Base-by-base conservation (phyloP, 2,797 vertebrate genomes). In the Leptoclinus maculatus region DNA sequence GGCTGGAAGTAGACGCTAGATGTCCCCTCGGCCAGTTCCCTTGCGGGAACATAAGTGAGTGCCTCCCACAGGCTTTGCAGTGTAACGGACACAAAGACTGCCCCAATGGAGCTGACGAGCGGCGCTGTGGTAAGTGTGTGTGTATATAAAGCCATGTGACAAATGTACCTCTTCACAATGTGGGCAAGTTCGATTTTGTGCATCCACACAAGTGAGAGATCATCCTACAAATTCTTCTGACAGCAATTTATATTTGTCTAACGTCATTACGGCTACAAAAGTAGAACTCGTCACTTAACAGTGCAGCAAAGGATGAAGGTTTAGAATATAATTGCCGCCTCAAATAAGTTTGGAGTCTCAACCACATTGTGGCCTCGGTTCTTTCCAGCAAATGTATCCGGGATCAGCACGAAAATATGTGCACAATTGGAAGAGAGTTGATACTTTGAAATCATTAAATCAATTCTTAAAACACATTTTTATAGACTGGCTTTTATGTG, bases 11-110 rank as follows among this genome's bases (percentile, higher is more conserved):
- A 51, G 78, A 78, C 45, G 39, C 60, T 7, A 14, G 62, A 32
- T 97, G 95, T 76, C 94, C 90, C 3, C 93, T 96, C 0, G 94
- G 94, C 16, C 95, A 95, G 73, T 97, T 97, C 62, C 96, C 96
- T n/a, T 96, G 95, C 74, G 95, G 95, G 51, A 97, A 97, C 83
- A 87, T 94, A 54, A 95, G 70, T 0, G 89, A 87, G 2, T 96
- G 96, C 58, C 87, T 97, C 64, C 96, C 90, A 0, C 87, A 92
- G 67, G 88, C 87, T 72, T 92, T 97, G 72, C 94, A 95, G 76
- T 97, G 96, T 7, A 96, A 97, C 12, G 95, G 95, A 4, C 83
- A 95, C 88, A 93, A 89, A 29, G 95, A 96, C 88, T 97, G 95
- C 71, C 89, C 90, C 36, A 97, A 97, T 0, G 93, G 94, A 21